Evolutionary conservation across 2,888 invertebrate species (phyloP), one percentile per base, ranked within the genome.

Genomic region (Dorcus hopei): DNA sequence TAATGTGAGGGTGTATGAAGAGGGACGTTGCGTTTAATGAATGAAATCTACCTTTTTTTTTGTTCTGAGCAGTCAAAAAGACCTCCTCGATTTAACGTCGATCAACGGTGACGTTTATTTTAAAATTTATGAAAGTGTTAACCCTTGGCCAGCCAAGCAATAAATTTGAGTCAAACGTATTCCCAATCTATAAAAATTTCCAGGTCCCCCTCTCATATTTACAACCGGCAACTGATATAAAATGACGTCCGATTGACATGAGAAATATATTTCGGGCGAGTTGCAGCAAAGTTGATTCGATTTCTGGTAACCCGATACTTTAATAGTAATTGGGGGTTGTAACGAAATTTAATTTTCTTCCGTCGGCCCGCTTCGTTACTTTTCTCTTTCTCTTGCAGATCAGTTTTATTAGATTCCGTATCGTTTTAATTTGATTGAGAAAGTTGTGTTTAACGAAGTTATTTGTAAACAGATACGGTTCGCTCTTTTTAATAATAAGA

Each of bases 211-310:
- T 62, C 56, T 61, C 60, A 58, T 58, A 19, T 61, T 58, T 57
- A 58, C 58, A 58, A 51, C 52, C 4, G 51, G 62, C 52, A 45
- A 63, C 62, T 60, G 61, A 61, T 62, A 45, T 61, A 62, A 63
- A 64, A 62, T 57, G 63, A 64, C 63, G 58, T 59, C 61, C 63
- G 60, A 64, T 64, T 64, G 64, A 64, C 64, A 64, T 61, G 62
- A 62, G 64, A 64, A 62, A 62, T 64, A 50, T 57, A 61, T 59
- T 63, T 59, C 59, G 57, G 63, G 63, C 57, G 54, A 59, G 57
- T 19, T 19, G 39, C 51, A 23, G 11, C 49, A 19, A 49, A 19
- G 49, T 23, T 49, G 41, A 57, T 52, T 52, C 56, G 56, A 52
- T 48, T 52, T 48, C 26, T 33, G 38, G 65, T 64, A 65, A 65